Evolutionary conservation across 1,140 invertebrate genomes (phyloP).

Genomic region (Antheraea mylitta): DNA sequence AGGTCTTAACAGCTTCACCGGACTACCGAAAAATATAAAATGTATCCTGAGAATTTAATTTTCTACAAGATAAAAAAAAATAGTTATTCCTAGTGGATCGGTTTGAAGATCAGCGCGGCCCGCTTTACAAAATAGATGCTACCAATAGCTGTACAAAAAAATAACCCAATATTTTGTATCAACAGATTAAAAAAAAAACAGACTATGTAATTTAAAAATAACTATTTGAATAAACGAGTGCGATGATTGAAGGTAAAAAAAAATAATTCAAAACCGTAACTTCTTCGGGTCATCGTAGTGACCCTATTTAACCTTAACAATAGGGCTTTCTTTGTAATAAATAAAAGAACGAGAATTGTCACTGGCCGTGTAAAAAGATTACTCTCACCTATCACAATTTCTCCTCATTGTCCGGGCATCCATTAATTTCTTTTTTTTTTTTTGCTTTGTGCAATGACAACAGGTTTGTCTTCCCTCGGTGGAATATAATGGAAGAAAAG

Average conservation of each 20-base stretch:
- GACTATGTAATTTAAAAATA: too few relatives aligned
- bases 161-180: too few relatives aligned
- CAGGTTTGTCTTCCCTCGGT: constrained; percentile 58
- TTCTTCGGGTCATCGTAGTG: constrained; percentile 44
- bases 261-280: constrained; percentile 54
- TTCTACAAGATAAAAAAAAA: too few relatives aligned
- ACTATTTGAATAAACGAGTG: neutral
- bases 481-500: constrained; percentile 59
- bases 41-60: too few relatives aligned
- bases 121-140: too few relatives aligned
- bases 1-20: too few relatives aligned
- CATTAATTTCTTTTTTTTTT: constrained; percentile 56
- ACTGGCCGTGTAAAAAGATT: constrained; percentile 59
- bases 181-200: too few relatives aligned
- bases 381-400: constrained; percentile 76
- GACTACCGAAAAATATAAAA: too few relatives aligned
- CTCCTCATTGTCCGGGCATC: constrained; percentile 62
- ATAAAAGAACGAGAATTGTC: constrained; percentile 59
- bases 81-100: too few relatives aligned
- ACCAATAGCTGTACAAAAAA: too few relatives aligned
- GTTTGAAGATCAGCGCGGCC: too few relatives aligned
- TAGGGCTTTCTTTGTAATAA: constrained; percentile 48
- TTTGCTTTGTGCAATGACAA: constrained; percentile 53
- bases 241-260: neutral
- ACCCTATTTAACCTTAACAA: constrained; percentile 67